Percentiles rank a stretch among this genome's conserved stretches.
These are phyloP conservation scores for Notarius lentiginosus DNA, from an alignment of 2,113 vertebrate genomes.

Conservation along the genomic window DNA sequence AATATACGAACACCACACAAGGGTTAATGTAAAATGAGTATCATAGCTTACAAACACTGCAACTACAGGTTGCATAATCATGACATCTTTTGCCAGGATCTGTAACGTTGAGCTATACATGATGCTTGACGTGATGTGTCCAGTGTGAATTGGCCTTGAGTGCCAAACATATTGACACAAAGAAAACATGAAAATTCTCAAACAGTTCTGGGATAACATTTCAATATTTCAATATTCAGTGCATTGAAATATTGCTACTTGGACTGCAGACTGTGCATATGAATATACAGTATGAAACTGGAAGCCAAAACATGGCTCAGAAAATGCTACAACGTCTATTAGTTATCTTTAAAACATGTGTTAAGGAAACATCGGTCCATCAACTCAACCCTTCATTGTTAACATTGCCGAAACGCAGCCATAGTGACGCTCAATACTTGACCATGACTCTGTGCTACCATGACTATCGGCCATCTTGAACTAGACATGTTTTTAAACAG, in stretches of 20 bases:
- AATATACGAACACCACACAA: no score
- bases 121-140: not conserved
- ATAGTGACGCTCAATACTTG: not conserved
- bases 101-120: not conserved
- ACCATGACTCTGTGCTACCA: not conserved
- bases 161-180: slow-evolving; percentile 15
- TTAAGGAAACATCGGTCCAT: not conserved
- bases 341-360: not conserved
- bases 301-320: slow-evolving; percentile 13
- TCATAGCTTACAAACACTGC: not conserved
- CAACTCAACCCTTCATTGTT: not conserved
- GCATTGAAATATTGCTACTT: slow-evolving; percentile 45
- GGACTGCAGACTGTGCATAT: slow-evolving; percentile 32
- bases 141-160: not conserved
- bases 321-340: slow-evolving; percentile 24
- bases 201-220: not conserved
- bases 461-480: not conserved
- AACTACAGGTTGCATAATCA: not conserved
- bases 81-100: not conserved
- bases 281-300: slow-evolving; percentile 26
- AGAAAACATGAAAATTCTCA: not conserved
- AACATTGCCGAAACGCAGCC: not conserved
- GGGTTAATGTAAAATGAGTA: not conserved
- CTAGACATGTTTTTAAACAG: slow-evolving; percentile 78
- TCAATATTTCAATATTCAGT: slow-evolving; percentile 12